These are phyloP conservation scores for Sus scrofa DNA, from an alignment of 2,113 vertebrate genomes.

Conservation along the genomic window T2T-Sscrofa CM000827.6:83151001-83151500, in stretches of 20 bases:
- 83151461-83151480: neutral
- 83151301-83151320: neutral
- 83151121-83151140: neutral
- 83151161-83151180: neutral
- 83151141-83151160: neutral
- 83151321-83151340: neutral
- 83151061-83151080: neutral
- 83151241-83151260: neutral
- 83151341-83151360: fast-evolving
- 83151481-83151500: neutral
- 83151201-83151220: neutral
- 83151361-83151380: neutral
- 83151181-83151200: neutral
- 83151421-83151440: no score
- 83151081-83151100: neutral
- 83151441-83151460: neutral
- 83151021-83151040: neutral
- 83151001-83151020: neutral
- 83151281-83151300: neutral
- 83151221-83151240: neutral
- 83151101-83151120: neutral
- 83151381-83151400: fast-evolving
- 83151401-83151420: fast-evolving
- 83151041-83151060: neutral
- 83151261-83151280: neutral